These are phyloP conservation scores for Cheilosia urbana DNA, from an alignment of 2,888 invertebrate species.

Conservation along the genomic window DNA sequence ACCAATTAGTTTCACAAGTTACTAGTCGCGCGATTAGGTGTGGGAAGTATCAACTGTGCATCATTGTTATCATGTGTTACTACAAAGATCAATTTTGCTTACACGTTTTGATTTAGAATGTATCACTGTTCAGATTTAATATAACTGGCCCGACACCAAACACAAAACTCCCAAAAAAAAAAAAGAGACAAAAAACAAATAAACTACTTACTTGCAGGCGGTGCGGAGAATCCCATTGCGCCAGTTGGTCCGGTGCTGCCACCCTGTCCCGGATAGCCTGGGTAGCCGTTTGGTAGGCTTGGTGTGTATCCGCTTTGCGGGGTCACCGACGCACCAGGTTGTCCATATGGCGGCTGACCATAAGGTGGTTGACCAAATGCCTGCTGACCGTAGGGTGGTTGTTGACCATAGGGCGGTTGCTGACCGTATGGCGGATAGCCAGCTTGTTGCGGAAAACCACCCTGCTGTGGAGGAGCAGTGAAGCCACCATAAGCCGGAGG, in stretches of 20 bases:
- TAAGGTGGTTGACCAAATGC: conserved; percentile 77
- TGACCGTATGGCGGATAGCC: conserved; percentile 74
- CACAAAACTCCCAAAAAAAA: not conserved
- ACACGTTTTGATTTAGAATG: too few species aligned
- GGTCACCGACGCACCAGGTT: conserved; percentile 76
- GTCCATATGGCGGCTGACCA: conserved; percentile 55
- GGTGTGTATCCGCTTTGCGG: conserved; percentile 69
- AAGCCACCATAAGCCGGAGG: conserved; percentile 66
- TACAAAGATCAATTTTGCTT: too few species aligned
- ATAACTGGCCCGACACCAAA: conserved; percentile 5
- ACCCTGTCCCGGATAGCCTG: conserved; percentile 65
- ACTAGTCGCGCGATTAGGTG: too few species aligned
- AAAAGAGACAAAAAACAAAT: conserved; percentile 4
- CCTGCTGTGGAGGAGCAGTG: conserved; percentile 71
- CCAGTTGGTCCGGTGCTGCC: conserved; percentile 71
- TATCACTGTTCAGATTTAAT: not conserved
- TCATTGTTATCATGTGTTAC: too few species aligned
- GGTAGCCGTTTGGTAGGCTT: conserved; percentile 66
- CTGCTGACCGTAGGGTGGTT: conserved; percentile 67
- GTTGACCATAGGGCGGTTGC: conserved; percentile 78
- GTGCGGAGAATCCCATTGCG: conserved; percentile 82
- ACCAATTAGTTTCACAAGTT: too few species aligned
- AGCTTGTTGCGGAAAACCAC: conserved; percentile 76
- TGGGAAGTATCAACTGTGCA: too few species aligned
- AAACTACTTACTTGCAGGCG: conserved; percentile 82